Percentiles rank a stretch among this genome's conserved stretches.
Conservation (phyloP, 2,797 vertebrate species). For the Gouania willdenowi region DNA sequence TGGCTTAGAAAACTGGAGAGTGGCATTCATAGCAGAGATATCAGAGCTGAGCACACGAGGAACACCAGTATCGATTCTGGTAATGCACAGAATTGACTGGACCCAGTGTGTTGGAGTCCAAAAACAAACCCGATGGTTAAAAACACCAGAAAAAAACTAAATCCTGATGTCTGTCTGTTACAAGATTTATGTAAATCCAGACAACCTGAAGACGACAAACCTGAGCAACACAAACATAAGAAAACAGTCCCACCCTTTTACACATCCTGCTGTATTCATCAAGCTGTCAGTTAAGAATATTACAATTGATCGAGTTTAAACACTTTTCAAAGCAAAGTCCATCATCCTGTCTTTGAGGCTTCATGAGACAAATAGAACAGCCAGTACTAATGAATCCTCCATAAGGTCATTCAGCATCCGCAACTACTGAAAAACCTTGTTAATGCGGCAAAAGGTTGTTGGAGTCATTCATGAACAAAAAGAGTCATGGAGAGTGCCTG, state of each 20-base stretch:
- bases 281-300: constrained; percentile 14
- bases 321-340: constrained; percentile 15
- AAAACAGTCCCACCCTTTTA: background rate
- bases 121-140: too few relatives aligned
- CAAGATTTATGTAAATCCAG: too few relatives aligned
- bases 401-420: too few relatives aligned
- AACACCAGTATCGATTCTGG: constrained; percentile 35
- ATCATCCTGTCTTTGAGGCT: constrained; percentile 19
- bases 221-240: constrained; percentile 31
- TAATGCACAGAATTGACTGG: constrained; percentile 42
- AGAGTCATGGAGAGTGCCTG: too few relatives aligned
- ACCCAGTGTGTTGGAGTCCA: constrained; percentile 1
- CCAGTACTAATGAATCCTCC: too few relatives aligned
- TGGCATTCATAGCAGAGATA: constrained; percentile 30
- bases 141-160: too few relatives aligned
- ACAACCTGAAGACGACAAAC: constrained; percentile 73
- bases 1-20: constrained; percentile 35
- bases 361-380: too few relatives aligned
- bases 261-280: constrained; percentile 18
- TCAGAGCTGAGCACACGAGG: constrained; percentile 23
- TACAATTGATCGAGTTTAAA: constrained; percentile 11
- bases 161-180: too few relatives aligned
- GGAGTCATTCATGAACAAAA: too few relatives aligned
- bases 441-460: too few relatives aligned
- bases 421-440: too few relatives aligned